Evolutionary conservation across 2,888 invertebrate genomes (phyloP), one percentile per base, ranked within the genome.

Genomic region (Melanostoma scalare): DNA sequence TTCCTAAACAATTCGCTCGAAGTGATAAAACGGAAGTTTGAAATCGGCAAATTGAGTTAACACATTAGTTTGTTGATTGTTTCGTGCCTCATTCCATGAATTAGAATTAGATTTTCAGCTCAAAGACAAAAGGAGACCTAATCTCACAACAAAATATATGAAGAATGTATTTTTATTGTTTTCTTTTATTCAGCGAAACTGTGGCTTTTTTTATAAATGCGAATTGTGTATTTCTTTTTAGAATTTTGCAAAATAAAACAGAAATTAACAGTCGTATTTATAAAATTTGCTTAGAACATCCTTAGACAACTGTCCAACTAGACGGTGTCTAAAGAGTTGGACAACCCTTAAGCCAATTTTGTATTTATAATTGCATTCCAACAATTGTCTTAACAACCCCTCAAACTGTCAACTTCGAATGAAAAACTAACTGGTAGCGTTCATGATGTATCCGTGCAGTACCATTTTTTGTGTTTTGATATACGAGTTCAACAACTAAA

Each of bases 1-100:
- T 93, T 98, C 86, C 93, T 99, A 73, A 98, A 99, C 91, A 96
- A 96, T 91, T 97, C 98, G 2, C 91, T 93, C 4, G 95, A 95
- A 91, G 95, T 95, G 63, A 94, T 99, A 89, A 95, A 97, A 89
- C 95, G 95, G 88, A 98, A 98, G 93, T 94, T 97, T 87, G 95
- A 97, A 89, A 92, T 98, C 80, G 98, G 98, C 71, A 98, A 98
- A 93, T 87, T 90, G 53, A 91, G 90, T 89, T 91, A 91, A 89
- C 90, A 86, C 74, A 73, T 35, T 52, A 52, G 9, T 50, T 46
- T 58, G 55, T 42, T 46, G 52, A 63, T 40, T 40, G 69, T 67
- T 61, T 61, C 46, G 77, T 77, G 78, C 78, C 78, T 84, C 78
- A 77, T 78, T 82, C 82, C 82, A 82, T 44, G 52, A 69, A 52